phyloP scores from a whole-genome alignment of 2,888 invertebrate species.

The Andrena bucephala region DNA sequence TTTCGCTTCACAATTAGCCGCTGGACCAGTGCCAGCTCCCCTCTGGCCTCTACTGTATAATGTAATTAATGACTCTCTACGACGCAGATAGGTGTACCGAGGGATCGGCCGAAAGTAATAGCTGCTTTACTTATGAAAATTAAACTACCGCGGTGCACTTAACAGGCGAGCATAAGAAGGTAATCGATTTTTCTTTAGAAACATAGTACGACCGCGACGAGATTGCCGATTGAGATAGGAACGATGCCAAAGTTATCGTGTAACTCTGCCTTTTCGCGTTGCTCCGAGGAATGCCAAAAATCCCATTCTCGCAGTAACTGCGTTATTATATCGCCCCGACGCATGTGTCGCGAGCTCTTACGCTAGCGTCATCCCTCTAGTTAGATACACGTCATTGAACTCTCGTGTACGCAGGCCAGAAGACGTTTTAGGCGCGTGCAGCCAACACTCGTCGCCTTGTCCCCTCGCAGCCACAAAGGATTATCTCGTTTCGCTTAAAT shows the following conservation, averaged over 20 bases:
- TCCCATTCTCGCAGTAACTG: conserved; percentile 24
- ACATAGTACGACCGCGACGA: background rate
- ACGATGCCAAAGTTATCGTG: conserved; percentile 10
- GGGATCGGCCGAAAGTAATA: conserved; percentile 8
- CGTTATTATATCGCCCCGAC: conserved; percentile 41
- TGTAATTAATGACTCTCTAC: conserved; percentile 52
- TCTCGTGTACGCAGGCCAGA: conserved; percentile 68
- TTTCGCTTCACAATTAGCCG: conserved; percentile 69
- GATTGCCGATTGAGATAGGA: background rate
- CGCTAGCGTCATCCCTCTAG: conserved; percentile 69
- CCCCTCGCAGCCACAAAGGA: background rate
- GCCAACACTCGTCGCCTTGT: background rate
- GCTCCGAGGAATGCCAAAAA: conserved; percentile 7
- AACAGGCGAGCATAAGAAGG: background rate
- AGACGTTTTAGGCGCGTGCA: conserved; percentile 14
- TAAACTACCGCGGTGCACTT: too few species aligned
- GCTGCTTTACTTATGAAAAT: background rate
- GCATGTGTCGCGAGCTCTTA: conserved; percentile 54
- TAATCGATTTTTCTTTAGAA: background rate
- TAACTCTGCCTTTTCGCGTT: background rate
- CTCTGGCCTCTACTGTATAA: conserved; percentile 33
- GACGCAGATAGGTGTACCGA: conserved; percentile 37
- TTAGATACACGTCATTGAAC: conserved; percentile 74
- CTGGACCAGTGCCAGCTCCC: conserved; percentile 59
- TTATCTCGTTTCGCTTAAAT: background rate